Base-by-base conservation (phyloP, 53 echinoderm and acorn worm species). In the Astropecten irregularis region DNA sequence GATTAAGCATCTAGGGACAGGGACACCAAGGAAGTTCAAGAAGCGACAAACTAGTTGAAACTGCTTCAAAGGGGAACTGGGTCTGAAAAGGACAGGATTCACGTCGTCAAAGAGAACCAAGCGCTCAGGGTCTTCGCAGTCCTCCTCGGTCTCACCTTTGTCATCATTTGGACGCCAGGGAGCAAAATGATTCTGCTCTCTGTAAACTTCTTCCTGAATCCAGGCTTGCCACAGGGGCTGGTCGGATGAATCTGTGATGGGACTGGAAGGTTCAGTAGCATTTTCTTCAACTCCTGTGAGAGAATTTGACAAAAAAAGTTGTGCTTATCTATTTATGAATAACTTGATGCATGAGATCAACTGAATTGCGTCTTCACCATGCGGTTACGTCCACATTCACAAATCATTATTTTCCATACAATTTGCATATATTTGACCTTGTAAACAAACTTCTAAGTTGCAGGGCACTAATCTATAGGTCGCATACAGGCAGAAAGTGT, bases 91-190 rank as follows among this genome's bases (percentile, higher is more conserved):
- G 32, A 76, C 84, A 8, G 82, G 81, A 76, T 92, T 92, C 81
- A 97, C 88, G 72, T 97, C 97, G 64, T 97, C 97, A 61, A 94
- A 92, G 38, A 97, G 79, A 26, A 97, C 97, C 87, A 97, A 83
- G 13, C 96, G 84, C 16, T 97, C 97, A 4, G 97, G 97, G 77
- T 97, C 97, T 42, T 97, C 97, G 72, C 97, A 97, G 68, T 97
- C 93, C 34, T 97, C 97, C 57, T 93, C 91, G 1, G 91, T 97
- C 55, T 91, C 82, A 2, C 90, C 93, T 61, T 90, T 90, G 33
- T 68, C 47, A 9, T 63, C 57, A 6, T 89, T 67, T 1, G 96
- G 96, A 52, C 83, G 81, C 97, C 97, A 96, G 71, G 97, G 97
- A 10, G 88, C 70, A 35, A 91, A 92, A 16, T 96, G 93, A 66